phyloP scores from a whole-genome alignment of 2,113 vertebrate species.

The Sorex fumeus region DNA sequence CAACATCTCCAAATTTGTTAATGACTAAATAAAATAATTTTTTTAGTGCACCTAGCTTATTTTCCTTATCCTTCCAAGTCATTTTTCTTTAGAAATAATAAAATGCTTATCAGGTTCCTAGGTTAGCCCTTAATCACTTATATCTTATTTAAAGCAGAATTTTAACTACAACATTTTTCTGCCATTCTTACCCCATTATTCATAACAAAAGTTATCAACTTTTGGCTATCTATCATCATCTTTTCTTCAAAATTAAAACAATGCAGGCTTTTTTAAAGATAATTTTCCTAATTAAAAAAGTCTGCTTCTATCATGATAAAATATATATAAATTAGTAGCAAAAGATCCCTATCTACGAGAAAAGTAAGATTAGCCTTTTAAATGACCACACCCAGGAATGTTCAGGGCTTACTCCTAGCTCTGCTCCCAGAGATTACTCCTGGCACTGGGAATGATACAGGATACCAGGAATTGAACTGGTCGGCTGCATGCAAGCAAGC shows the following conservation, averaged over 20 bases:
- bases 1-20: not conserved
- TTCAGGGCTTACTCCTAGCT: not conserved
- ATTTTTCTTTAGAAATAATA: slow-evolving; percentile 1
- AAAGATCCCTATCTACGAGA: not conserved
- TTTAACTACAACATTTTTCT: slow-evolving; percentile 63
- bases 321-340: slow-evolving; percentile 1
- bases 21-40: slow-evolving; percentile 36
- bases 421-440: no score
- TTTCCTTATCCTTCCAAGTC: not conserved
- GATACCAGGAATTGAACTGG: no score
- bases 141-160: slow-evolving; percentile 37
- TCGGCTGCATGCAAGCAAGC: no score
- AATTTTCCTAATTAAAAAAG: slow-evolving; percentile 21
- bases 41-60: not conserved
- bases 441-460: no score
- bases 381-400: not conserved
- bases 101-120: slow-evolving; percentile 40
- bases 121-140: not conserved
- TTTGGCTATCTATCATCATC: not conserved
- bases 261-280: not conserved
- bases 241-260: slow-evolving; percentile 28
- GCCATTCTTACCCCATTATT: slow-evolving; percentile 2
- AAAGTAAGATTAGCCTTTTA: slow-evolving; percentile 48
- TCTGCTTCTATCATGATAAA: slow-evolving; percentile 26
- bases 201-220: not conserved